A percentile compares a stretch with the other conserved stretches of the same genome.
These are phyloP conservation scores for Tauraco erythrolophus DNA, from an alignment of 2,113 vertebrate species.

Conservation along the genomic window DNA sequence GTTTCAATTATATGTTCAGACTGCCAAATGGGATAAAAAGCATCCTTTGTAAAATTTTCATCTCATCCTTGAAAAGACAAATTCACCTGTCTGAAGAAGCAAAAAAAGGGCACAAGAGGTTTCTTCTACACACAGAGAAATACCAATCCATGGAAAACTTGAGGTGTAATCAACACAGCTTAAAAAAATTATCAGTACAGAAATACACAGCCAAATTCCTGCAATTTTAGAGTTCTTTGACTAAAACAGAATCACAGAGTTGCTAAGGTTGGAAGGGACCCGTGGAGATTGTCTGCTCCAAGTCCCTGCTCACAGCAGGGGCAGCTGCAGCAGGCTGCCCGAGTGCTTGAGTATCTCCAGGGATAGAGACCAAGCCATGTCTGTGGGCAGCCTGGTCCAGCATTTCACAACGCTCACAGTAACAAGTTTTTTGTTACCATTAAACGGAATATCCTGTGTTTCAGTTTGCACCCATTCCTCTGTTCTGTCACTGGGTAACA, in stretches of 20 bases:
- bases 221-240: neutral
- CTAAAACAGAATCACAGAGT: neutral
- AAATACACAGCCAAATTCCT: neutral
- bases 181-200: neutral
- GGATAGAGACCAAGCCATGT: neutral
- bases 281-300: neutral
- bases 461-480: neutral
- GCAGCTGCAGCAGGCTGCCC: neutral
- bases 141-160: neutral
- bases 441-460: neutral
- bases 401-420: accelerated
- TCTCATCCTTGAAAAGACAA: constrained; percentile 24
- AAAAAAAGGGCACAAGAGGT: neutral
- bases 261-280: neutral
- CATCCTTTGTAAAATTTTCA: constrained; percentile 9
- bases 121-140: neutral
- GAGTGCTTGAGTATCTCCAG: neutral
- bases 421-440: neutral
- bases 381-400: neutral
- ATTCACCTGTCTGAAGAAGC: neutral
- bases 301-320: neutral
- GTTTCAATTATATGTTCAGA: constrained; percentile 51
- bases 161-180: neutral
- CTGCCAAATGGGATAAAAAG: constrained; percentile 5
- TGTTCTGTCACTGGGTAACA: neutral